Evolutionary conservation across 2,113 vertebrate species (phyloP), one percentile per base, ranked within the genome.

Genomic region (Cinclus mexicanus): DNA sequence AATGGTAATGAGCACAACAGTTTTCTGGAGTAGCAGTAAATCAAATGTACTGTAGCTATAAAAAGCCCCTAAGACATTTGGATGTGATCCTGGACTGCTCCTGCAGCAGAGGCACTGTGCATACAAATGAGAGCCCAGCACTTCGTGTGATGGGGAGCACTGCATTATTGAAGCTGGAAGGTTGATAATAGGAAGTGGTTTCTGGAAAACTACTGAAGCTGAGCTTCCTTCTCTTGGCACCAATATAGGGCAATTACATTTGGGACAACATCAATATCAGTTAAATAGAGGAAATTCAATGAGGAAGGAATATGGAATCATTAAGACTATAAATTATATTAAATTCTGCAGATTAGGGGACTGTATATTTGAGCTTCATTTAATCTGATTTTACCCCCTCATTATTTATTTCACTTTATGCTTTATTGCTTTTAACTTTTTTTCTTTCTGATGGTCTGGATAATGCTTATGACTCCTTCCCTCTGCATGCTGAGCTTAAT

Each of bases 1-100:
- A 94, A 76, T 12, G 69, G 94, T 96, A 97, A 98, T 94, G 89
- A 98, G 94, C 47, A 92, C 87, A 91, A 91, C 85, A 95, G 94
- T 98, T 98, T 97, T 90, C 83, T 90, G 82, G 94, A 96, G 76
- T 78, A 95, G 91, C 91, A 95, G 91, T 97, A 98, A 98, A 97
- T 98, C 97, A 97, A 96, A 97, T 81, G 95, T 70, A 83, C 91
- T 96, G 60, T 86, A 90, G 95, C 94, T 96, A 91, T 97, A 93
- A 93, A 97, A 96, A 97, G 89, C 77, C 63, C 63, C 41, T 89
- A 80, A 96, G 94, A 68, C 85, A 94, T 93, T 97, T 96, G 93
- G 92, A 97, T 94, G 85, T 84, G 82, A 90, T 95, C 74, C 89
- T 97, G 65, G 70, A 49, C 74, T 75, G 55, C 57, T 86, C n/a